phyloP scores from a whole-genome alignment of 2,888 invertebrate genomes.

The Leptinotarsa rubiginosa region DNA sequence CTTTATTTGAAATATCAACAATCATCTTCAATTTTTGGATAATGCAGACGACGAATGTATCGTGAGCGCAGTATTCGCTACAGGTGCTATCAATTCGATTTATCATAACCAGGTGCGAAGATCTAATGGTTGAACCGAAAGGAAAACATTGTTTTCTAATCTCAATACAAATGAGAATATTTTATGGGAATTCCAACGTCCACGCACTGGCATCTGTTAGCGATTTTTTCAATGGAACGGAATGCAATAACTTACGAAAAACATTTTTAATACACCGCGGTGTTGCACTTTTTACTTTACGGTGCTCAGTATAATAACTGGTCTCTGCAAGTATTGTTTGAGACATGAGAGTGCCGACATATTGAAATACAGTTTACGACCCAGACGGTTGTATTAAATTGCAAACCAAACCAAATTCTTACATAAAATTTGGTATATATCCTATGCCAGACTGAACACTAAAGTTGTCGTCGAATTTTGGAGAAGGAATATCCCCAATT shows the following conservation, averaged over 20 bases:
- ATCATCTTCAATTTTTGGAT: too few relatives aligned
- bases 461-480: not conserved
- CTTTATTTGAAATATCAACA: too few relatives aligned
- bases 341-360: slow-evolving; percentile 38
- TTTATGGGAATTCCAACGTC: slow-evolving; percentile 14
- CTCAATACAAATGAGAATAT: slow-evolving; percentile 3
- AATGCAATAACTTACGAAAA: slow-evolving; percentile 23
- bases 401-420: slow-evolving; percentile 29
- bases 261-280: slow-evolving; percentile 22
- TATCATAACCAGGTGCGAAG: not conserved
- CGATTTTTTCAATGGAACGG: slow-evolving; percentile 15
- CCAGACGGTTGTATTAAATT: slow-evolving; percentile 33
- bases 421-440: slow-evolving; percentile 18
- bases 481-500: slow-evolving; percentile 14
- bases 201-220: slow-evolving; percentile 10
- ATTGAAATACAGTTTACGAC: slow-evolving; percentile 40
- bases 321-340: slow-evolving; percentile 33
- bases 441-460: slow-evolving; percentile 7
- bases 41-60: not conserved
- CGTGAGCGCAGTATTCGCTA: not conserved
- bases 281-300: slow-evolving; percentile 31
- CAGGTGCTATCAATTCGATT: not conserved
- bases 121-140: not conserved
- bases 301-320: slow-evolving; percentile 39
- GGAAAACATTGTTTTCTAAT: slow-evolving; percentile 13